Evolutionary conservation across 2,113 vertebrate genomes (phyloP).

Genomic region (Ptyas mucosa): DNA sequence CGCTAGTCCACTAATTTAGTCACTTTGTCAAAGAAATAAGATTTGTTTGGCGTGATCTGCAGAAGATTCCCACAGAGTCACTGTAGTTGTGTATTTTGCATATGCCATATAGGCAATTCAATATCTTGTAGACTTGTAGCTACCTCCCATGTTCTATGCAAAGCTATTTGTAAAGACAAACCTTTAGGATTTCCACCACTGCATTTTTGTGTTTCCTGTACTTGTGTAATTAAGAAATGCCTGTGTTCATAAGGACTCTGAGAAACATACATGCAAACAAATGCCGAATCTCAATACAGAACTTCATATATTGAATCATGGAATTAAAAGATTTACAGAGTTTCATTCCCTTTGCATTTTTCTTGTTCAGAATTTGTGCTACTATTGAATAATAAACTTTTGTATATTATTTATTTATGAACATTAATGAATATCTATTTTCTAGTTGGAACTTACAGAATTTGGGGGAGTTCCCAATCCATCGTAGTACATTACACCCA

Average conservation of each 20-base stretch:
- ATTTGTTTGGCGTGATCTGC: not conserved
- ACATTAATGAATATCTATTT: not conserved
- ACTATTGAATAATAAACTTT: not conserved
- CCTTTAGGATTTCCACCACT: not conserved
- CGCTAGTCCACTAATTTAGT: not conserved
- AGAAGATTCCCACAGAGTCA: not conserved
- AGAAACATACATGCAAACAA: not conserved
- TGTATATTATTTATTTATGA: not conserved
- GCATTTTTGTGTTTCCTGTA: not conserved
- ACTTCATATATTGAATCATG: not conserved
- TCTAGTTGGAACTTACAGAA: constrained; percentile 65
- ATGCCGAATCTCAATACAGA: not conserved
- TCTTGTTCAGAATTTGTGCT: not conserved
- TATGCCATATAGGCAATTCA: not conserved
- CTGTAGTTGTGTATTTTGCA: not conserved
- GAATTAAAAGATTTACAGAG: not conserved
- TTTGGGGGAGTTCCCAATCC: constrained; percentile 71
- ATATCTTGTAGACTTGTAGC: not conserved
- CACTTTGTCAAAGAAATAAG: not conserved
- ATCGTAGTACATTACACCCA: constrained; percentile 82
- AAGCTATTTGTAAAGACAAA: not conserved
- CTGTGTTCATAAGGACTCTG: not conserved
- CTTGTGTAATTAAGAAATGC: not conserved
- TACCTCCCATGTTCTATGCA: not conserved
- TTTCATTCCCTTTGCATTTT: not conserved